These are phyloP conservation scores for Boloria euphrosyne DNA, from an alignment of 2,888 invertebrate species.

Conservation along the genomic window DNA sequence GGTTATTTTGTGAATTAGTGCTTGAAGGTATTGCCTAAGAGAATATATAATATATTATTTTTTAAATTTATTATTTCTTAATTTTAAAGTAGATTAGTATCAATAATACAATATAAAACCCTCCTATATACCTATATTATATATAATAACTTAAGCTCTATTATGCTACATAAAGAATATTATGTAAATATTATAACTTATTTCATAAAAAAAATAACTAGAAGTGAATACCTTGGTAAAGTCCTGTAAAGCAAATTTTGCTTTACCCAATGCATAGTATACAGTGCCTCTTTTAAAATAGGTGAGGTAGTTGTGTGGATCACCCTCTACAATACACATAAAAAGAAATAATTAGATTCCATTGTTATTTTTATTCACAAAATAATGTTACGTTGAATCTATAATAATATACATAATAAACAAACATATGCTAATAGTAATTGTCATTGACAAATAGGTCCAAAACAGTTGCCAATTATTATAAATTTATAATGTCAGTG, in stretches of 20 bases:
- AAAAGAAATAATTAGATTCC: not conserved
- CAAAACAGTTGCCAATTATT: constrained; percentile 22
- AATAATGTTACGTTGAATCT: not conserved
- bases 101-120: too few relatives aligned
- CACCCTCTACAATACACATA: constrained; percentile 88
- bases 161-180: too few relatives aligned
- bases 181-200: too few relatives aligned
- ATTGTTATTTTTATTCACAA: not conserved
- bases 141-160: too few relatives aligned
- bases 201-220: not conserved
- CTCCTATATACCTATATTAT: too few relatives aligned
- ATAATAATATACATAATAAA: not conserved
- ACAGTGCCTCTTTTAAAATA: constrained; percentile 98
- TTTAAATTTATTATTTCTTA: too few relatives aligned
- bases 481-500: constrained; percentile 22
- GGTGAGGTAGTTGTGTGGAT: constrained; percentile 97
- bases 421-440: constrained; percentile 9
- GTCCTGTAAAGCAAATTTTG: constrained; percentile 96
- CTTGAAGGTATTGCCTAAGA: not conserved
- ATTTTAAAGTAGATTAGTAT: too few relatives aligned
- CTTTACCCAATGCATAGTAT: constrained; percentile 96
- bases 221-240: constrained; percentile 85
- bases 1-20: not conserved
- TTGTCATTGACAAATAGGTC: constrained; percentile 1
- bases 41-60: not conserved